Evolutionary conservation across 2,888 invertebrate species (phyloP).

Genomic region (Xylocampa areola): DNA sequence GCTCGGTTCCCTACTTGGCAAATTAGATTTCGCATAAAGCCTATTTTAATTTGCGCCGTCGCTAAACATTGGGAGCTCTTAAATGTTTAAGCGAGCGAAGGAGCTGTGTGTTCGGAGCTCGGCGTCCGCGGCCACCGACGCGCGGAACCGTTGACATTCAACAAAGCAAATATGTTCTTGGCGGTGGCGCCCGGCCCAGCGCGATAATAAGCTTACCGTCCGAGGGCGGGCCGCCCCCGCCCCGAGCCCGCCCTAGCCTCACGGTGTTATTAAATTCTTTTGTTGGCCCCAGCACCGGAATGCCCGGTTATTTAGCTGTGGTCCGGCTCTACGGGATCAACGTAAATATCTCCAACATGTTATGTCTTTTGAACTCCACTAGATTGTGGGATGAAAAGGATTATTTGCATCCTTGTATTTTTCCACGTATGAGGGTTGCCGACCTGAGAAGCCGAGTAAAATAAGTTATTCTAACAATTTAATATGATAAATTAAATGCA

Average conservation of each 20-base stretch:
- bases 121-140: slow-evolving; percentile 67
- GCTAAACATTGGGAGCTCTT: slow-evolving; percentile 86
- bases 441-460: slow-evolving; percentile 38
- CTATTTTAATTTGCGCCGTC: slow-evolving; percentile 88
- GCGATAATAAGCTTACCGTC: slow-evolving; percentile 86
- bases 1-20: slow-evolving; percentile 82
- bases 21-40: slow-evolving; percentile 89
- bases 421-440: slow-evolving; percentile 40
- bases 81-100: slow-evolving; percentile 85
- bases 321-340: slow-evolving; percentile 79
- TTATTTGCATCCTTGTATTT: slow-evolving; percentile 73
- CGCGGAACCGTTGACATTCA: slow-evolving; percentile 82
- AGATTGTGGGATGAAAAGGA: slow-evolving; percentile 73
- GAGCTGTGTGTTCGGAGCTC: slow-evolving; percentile 79
- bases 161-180: slow-evolving; percentile 86
- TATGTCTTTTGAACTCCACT: slow-evolving; percentile 78
- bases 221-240: slow-evolving; percentile 71
- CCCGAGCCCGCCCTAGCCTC: slow-evolving; percentile 72
- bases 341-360: slow-evolving; percentile 75
- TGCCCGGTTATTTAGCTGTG: slow-evolving; percentile 82
- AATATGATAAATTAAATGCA: slow-evolving; percentile 67
- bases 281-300: slow-evolving; percentile 77
- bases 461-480: slow-evolving; percentile 69
- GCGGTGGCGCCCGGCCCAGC: slow-evolving; percentile 66
- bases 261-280: slow-evolving; percentile 88